phyloP scores from a whole-genome alignment of 37 sponge, comb jelly and placozoan species.

The Dysidea cf. avara region DNA sequence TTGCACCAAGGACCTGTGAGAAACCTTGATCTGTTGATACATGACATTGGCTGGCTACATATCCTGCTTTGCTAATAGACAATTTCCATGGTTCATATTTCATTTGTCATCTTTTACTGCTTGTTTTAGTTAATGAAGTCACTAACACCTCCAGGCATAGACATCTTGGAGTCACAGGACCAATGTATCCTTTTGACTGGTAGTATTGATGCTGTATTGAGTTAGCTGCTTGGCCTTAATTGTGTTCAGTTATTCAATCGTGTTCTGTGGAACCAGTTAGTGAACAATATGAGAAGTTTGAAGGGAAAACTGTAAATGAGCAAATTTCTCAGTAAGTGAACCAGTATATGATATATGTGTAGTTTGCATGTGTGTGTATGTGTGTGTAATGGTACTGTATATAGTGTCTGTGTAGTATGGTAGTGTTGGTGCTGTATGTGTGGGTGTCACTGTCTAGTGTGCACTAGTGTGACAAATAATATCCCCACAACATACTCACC shows the following conservation, averaged over 20 bases:
- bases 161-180: slow-evolving; percentile 58
- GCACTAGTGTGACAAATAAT: no score
- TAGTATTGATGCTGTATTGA: neutral
- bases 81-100: no score
- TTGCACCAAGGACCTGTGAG: no score
- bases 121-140: slow-evolving; percentile 63
- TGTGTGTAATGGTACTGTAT: neutral
- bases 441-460: neutral
- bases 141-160: slow-evolving; percentile 53
- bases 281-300: slow-evolving; percentile 51
- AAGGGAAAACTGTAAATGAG: slow-evolving; percentile 56
- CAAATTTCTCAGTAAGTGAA: slow-evolving; percentile 41
- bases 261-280: slow-evolving; percentile 72
- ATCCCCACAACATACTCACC: no score
- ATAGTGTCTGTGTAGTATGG: neutral
- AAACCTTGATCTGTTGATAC: no score
- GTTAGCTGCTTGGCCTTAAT: neutral
- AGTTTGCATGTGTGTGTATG: neutral
- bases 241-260: slow-evolving; percentile 63
- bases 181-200: slow-evolving; percentile 77
- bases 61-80: no score
- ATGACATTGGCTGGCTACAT: no score
- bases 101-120: neutral
- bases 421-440: neutral
- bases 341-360: neutral